Base-by-base conservation (phyloP, 2,113 vertebrate genomes). In the Trogon melanurus region DNA sequence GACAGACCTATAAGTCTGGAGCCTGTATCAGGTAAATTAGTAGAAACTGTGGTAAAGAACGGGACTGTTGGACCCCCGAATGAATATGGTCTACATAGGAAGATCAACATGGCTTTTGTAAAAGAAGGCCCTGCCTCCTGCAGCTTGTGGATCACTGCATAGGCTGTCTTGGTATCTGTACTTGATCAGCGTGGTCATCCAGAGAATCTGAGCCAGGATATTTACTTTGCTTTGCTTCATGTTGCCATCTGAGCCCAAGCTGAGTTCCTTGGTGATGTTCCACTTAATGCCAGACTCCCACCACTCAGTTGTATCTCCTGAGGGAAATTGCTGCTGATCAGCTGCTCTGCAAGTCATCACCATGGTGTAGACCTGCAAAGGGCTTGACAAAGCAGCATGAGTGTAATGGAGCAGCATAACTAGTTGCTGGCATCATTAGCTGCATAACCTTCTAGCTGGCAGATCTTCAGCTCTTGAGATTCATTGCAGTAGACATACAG, bases 131-230 rank as follows among this genome's bases (percentile, higher is more conserved):
- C 22, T 79, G 29, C 64, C 47, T 91, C 36, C 3, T 12, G 4
- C 5, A 5, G 0, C n/a, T 90, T 30, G 15, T 67, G 48, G 27
- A 51, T 56, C 8, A 1, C 19, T 53, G 0, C 0, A 0, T 26
- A 56, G 70, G 38, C 73, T 44, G 62, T 72, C 34, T 58, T 60
- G 20, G 32, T 65, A 66, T 56, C 45, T 6, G 2, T 70, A 18
- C 25, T 62, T 27, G 12, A 6, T 62, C 13, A 61, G 11, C 14
- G 57, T 54, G 38, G 65, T 88, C 50, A 51, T 53, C 20, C 58
- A 22, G 51, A 56, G 34, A 41, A 34, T 36, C 14, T 13, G 67
- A 89, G 45, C n/a, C 58, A 18, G 15, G 47, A 17, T 11, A 1
- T 71, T 76, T 64, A 29, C 71, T n/a, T n/a, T 61, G 54, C 70